Evolutionary conservation across 2,888 invertebrate species (phyloP).

Genomic region (Willowsia nigromaculata): DNA sequence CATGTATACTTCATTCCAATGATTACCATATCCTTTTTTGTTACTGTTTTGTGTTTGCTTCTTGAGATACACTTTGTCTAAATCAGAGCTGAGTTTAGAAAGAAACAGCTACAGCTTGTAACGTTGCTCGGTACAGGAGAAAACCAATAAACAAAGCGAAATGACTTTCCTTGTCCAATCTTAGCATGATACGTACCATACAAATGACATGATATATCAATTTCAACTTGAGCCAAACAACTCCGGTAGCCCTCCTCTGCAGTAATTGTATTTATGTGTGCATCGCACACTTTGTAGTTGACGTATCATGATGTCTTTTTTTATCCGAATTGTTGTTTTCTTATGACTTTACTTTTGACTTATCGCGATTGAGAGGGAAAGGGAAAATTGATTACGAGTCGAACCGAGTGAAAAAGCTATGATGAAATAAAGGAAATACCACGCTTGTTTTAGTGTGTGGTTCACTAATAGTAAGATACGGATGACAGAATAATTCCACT

Average conservation of each 20-base stretch:
- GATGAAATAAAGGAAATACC: constrained; percentile 25
- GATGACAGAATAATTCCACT: background rate
- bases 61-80: too few species aligned
- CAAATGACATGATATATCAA: constrained; percentile 32
- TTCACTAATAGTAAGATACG: background rate
- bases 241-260: background rate
- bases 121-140: too few species aligned
- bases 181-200: too few species aligned
- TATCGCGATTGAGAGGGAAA: constrained; percentile 54
- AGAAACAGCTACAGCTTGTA: too few species aligned
- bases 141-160: constrained; percentile 58
- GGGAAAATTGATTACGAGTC: constrained; percentile 71
- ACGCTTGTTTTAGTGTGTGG: background rate
- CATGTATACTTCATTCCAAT: too few species aligned
- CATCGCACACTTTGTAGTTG: background rate
- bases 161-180: constrained; percentile 9
- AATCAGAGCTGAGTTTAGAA: too few species aligned
- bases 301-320: constrained; percentile 30
- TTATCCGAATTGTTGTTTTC: constrained; percentile 27
- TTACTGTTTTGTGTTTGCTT: too few species aligned
- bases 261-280: background rate
- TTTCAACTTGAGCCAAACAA: constrained; percentile 33
- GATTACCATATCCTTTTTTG: too few species aligned
- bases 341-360: constrained; percentile 35
- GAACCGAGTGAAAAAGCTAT: constrained; percentile 17